Base-by-base conservation (phyloP, 2,797 vertebrate genomes). In the Hydrophis major region DNA sequence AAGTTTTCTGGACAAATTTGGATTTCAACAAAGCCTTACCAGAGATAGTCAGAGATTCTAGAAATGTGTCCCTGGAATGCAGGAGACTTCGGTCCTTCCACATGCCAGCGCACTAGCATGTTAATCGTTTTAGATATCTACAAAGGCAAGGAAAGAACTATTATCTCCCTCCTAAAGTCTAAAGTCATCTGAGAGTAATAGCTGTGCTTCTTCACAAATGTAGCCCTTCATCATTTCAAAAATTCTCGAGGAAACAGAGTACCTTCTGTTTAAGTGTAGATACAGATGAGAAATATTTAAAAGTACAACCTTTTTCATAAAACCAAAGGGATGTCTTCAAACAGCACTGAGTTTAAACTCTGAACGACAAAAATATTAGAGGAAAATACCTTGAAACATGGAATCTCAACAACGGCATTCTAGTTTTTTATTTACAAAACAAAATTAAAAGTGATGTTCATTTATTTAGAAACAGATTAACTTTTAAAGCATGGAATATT, bases 71-170 rank as follows among this genome's bases (percentile, higher is more conserved):
- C 98, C 97, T 98, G 98, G 95, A 99, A 99, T 88, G 92, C 97
- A 2, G 97, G 6, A 11, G 99, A 99, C 18, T 97, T 86, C 0
- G 98, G 97, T 32, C 99, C 99, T 0, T 99, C 99, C 92, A 98
- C 97, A 0, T 98, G 95, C 99, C 99, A 99, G 90, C 99, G 98
- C 86, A 99, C 98, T 90, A 99, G 96, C 99, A 99, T 99, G 96
- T 99, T 99, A 96, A 99, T 98, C 0, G 98, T 99, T 96, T 99
- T 99, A 0, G 99, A 99, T 95, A 99, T 99, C 99, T 99, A 96
- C 74, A 90, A 91, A 0, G 50, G 4, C 83, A 47, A 42, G 93
- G 63, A 57, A 92, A 93, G n/a, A 10, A 86, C 4, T 27, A 25
- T 92, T 74, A 92, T n/a, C 53, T 87, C 27, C 47, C 50, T 27